phyloP scores from a whole-genome alignment of 2,113 vertebrate species.

The Labrus mixtus region DNA sequence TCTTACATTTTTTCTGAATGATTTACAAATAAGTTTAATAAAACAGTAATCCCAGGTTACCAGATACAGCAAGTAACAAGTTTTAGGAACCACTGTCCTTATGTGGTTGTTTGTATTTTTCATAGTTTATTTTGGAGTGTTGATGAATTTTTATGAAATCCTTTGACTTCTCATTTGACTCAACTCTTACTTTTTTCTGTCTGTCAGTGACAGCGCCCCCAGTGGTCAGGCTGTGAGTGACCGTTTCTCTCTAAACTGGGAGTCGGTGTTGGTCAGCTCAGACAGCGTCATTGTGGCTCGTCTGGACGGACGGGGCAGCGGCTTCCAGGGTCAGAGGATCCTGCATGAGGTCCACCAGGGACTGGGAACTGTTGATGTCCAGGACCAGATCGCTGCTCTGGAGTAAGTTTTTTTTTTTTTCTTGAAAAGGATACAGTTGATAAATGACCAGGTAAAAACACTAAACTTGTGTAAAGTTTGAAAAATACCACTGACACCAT shows the following conservation, averaged over 20 bases:
- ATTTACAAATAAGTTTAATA: too few relatives aligned
- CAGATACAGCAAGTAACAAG: too few relatives aligned
- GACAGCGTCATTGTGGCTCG: conserved; percentile 91
- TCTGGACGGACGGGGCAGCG: conserved; percentile 95
- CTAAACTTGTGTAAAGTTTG: not conserved
- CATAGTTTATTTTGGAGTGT: not conserved
- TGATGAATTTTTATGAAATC: too few relatives aligned
- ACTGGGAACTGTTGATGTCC: conserved; percentile 92
- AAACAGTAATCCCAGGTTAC: too few relatives aligned
- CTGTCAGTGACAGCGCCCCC: conserved; percentile 91
- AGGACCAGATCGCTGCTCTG: conserved; percentile 92
- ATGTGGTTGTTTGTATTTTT: not conserved
- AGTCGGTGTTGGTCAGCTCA: conserved; percentile 94
- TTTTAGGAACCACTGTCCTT: too few relatives aligned
- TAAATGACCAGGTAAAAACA: too few relatives aligned
- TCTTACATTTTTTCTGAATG: not conserved
- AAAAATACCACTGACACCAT: not conserved
- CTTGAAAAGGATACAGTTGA: too few relatives aligned
- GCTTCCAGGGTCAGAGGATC: conserved; percentile 94
- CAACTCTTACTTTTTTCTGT: not conserved
- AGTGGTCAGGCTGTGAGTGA: conserved; percentile 95
- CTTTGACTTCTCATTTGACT: not conserved
- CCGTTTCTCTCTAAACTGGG: conserved; percentile 92
- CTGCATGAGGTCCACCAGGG: conserved; percentile 91
- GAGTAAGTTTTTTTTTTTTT: conserved; percentile 76